Evolutionary conservation across 2,888 invertebrate species (phyloP).

Genomic region (Zygothrica quintamaculata): DNA sequence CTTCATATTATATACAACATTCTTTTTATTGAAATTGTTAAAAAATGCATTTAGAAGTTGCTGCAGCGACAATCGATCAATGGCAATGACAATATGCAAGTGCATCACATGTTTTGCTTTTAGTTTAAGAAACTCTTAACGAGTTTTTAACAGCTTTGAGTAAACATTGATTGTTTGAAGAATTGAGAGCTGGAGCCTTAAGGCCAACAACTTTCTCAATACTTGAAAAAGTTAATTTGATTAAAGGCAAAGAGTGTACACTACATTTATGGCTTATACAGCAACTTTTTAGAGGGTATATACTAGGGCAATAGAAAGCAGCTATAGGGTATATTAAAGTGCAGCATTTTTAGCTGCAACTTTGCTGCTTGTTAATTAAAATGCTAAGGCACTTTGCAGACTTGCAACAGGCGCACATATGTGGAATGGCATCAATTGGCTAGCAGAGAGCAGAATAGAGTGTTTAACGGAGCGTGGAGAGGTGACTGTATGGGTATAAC

Average conservation of each 20-base stretch:
- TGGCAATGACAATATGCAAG: too few species aligned
- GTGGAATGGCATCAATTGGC: constrained; percentile 46
- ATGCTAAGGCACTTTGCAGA: constrained; percentile 21
- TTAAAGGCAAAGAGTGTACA: background rate
- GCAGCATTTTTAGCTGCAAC: too few species aligned
- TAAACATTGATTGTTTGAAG: too few species aligned
- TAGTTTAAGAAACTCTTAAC: too few species aligned
- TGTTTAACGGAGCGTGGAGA: background rate
- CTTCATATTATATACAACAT: too few species aligned
- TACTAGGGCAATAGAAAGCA: too few species aligned
- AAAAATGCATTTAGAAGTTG: too few species aligned
- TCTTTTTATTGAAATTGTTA: too few species aligned
- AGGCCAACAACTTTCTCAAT: constrained; percentile 14
- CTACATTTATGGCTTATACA: constrained; percentile 2
- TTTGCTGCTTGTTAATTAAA: constrained; percentile 56
- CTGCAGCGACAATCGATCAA: too few species aligned
- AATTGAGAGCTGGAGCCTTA: background rate
- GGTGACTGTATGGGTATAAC: constrained; percentile 23
- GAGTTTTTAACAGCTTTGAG: too few species aligned
- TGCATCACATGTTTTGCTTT: too few species aligned
- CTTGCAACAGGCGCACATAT: constrained; percentile 12
- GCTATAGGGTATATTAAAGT: too few species aligned
- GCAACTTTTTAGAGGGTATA: background rate
- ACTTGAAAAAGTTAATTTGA: constrained; percentile 12
- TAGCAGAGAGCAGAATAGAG: constrained; percentile 10